Evolutionary conservation across 2,113 vertebrate species (phyloP), one percentile per base, ranked within the genome.

Genomic region (Acrocephalus arundinaceus): DNA sequence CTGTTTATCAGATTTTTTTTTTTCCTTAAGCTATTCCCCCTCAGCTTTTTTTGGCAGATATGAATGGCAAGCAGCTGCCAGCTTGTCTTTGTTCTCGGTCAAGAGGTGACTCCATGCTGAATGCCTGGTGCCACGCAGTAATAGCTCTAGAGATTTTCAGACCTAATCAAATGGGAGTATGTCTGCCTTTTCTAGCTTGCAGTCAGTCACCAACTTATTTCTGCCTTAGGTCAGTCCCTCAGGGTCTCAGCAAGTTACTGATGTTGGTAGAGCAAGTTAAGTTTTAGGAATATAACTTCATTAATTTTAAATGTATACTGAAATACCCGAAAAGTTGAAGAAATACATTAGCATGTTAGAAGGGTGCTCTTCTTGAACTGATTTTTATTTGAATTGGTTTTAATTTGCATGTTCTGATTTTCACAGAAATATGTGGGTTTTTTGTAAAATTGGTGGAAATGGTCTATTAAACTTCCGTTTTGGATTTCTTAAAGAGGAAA

Each of bases 51-150:
- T 84, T 91, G 73, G 81, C 82, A 89, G 82, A 68, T 85, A 41
- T 72, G 78, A 96, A 68, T 90, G 80, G 86, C 88, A 94, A 96
- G 81, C 45, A 95, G 66, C 90, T 96, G 95, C 90, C 92, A 93
- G 54, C 92, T 79, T 94, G 62, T 96, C 68, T 93, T 85, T 82
- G 28, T 28, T 87, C 67, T 93, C 14, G 57, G 92, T 96, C 94
- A 97, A 95, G 89, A 94, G 90, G 81, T 95, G 92, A 94, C 86
- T 90, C 62, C 27, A 31, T 55, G 87, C 67, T 92, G 87, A 92
- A 87, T 68, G 87, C 68, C n/a, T 97, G 74, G 45, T 93, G 93
- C 92, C 55, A 92, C 91, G 84, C 87, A 73, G 67, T 92, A 96
- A 81, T 91, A 87, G 35, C 80, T 97, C 81, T 95, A 58, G 92